Base-by-base conservation (phyloP, 1,140 invertebrate genomes). In the Atta cephalotes region DNA sequence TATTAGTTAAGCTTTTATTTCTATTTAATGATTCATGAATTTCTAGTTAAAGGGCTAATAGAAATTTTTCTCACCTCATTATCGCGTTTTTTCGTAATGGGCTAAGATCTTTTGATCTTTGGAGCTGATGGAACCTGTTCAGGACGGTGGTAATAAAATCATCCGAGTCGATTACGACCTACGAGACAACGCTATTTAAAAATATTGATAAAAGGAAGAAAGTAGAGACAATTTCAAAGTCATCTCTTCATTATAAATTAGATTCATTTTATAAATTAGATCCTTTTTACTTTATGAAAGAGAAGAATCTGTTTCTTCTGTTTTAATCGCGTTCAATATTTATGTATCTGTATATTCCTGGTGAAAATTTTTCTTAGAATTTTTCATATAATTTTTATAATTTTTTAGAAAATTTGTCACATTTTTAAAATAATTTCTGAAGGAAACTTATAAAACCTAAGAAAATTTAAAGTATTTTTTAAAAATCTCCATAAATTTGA, bases 61-160 rank as follows among this genome's bases (percentile, higher is more conserved):
- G 12, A 45, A 39, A 14, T 51, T 39, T 16, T 3, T 18, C 90
- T 94, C 87, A 93, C 92, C 92, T 93, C 72, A 92, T 89, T 65
- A 88, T 92, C 25, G 91, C 70, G 72, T 91, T 93, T 74, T 87
- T 91, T 53, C 91, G 88, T 35, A 92, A 51, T 4, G 62, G 18
- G 88, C 82, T 58, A 92, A 90, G 79, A 4, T 92, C 90, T 39
- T 93, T 91, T 3, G 92, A 56, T 12, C 82, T 92, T 77, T 95
- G 93, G 18, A 95, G 91, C 86, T 96, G 95, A 77, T 87, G 88
- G 78, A 95, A 95, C 53, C 95, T 92, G 39, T 84, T 87, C 9
- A 95, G 87, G 6, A 96, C 96, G 89, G 96, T 97, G 1, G 94
- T 94, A 45, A 96, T 95, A 86, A 97, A 96, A 90, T 96, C 95